Evolutionary conservation across 2,113 vertebrate species (phyloP), one percentile per base, ranked within the genome.

Genomic region (Pseudorhombus dupliciocellatus): DNA sequence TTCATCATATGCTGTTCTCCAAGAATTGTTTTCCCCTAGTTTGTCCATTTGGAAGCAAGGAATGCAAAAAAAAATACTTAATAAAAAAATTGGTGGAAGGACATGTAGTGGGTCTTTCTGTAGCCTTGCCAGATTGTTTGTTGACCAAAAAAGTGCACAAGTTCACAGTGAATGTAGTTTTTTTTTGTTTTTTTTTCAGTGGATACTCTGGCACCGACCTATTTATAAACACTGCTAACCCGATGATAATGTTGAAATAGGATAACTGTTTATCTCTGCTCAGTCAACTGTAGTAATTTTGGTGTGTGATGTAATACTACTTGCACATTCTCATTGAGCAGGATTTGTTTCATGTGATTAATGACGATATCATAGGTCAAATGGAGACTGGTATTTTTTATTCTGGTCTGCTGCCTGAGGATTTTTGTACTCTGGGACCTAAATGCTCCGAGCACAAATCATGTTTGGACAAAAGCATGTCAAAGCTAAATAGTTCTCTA

Each of bases 401-500:
- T 15, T 28, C 62, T 70, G 75, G 56, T 60, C 21, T 7, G 6
- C 60, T 52, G 42, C 64, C 11, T 51, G 51, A 65, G 46, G 5
- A 51, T 59, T 76, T 76, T 79, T 79, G 55, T 73, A 30, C 66
- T 46, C 10, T 71, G 34, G 56, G 57, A 75, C 44, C 2, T 53
- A 7, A 67, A 65, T 44, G 60, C 30, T 46, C 60, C 8, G 7
- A 66, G 74, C 26, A 62, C 57, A 79, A 64, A 70, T 84, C 73
- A 37, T 73, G 80, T 88, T 77, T 58, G 55, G 70, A 83, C 65
- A 76, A 75, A 79, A 77, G 65, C 70, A 30, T 55, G 42, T 56
- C 61, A 18, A 58, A 69, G 61, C 46, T 10, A 30, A 64, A 76
- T 66, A 44, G 28, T 74, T 83, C 75, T 73, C 34, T 2, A 42